Base-by-base conservation (phyloP, 1,140 invertebrate genomes). In the Pogonus chalceus region DNA sequence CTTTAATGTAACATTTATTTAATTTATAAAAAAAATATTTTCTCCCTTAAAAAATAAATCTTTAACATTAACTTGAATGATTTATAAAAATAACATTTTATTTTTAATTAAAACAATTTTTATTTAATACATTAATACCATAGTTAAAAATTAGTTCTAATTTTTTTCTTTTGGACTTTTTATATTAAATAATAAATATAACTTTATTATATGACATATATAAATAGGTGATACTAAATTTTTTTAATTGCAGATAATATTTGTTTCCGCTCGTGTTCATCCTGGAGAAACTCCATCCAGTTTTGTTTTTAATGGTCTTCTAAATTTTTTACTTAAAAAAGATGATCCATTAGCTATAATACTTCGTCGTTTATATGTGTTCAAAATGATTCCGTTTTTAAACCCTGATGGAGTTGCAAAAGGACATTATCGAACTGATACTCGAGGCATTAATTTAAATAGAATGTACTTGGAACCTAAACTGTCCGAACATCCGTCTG, bases 241-340 rank as follows among this genome's bases (percentile, higher is more conserved):
- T 49, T 52, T 49, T 55, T 60, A 48, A 61, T 66, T 67, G 20
- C 63, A 86, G 83, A 75, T 90, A 0, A 80, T 92, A 52, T 90
- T 97, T 68, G 72, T 98, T 57, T 91, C 87, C 54, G 89, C 90
- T 2, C 77, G 92, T 61, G 92, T 96, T 47, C 92, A 96, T 77
- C 92, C 85, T 20, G 93, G 92, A 14, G 93, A 97, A 75, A 93
- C 90, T 18, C 93, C 94, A 51, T 88, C 90, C 3, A 92, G 87
- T 68, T 96, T 94, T 77, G 90, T 96, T 14, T 84, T 96, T 72
- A 92, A 94, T 71, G 93, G 94, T 16, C 84, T 94, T 56, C 73
- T 96, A 10, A 86, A 90, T 65, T 83, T 90, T 35, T 65, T 88
- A 49, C 64, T 96, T 2, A 79, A 80, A 54, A 76, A 81, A 23